Evolutionary conservation across 2,888 invertebrate genomes (phyloP), one percentile per base, ranked within the genome.

Genomic region (Steromphala cineraria): DNA sequence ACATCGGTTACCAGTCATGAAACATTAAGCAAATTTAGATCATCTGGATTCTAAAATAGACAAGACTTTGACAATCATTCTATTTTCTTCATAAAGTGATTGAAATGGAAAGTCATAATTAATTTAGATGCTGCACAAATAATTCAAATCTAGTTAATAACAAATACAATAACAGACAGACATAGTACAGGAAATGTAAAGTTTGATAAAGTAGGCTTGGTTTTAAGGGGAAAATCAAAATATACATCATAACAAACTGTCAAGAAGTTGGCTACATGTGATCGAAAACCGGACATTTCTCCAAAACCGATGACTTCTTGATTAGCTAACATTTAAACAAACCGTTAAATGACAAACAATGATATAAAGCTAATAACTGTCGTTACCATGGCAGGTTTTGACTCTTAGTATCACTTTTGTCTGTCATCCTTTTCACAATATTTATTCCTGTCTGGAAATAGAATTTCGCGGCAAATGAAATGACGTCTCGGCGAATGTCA

Each of bases 361-460:
- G 4, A 46, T 13, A 46, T 7, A 56, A 19, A 56, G 19, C 24
- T 24, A n/a, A 56, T 24, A n/a, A 8, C 1, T 56, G 24, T 40
- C 10, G 19, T 56, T 71, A 89, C 89, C 89, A 89, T 81, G 89
- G 89, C n/a, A 89, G 82, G 83, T 89, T 89, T 0, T 86, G 83
- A 56, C 83, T 76, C 19, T 71, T 71, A 19, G 36, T 31, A 31
- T 71, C 71, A 13, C 31, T 71, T 71, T 71, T 71, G 0, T 71
- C 71, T 80, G 84, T 67, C 87, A 87, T 87, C 81, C 76, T 84
- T 28, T 71, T 21, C 52, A 53, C 28, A 8, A 67, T 15, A n/a
- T 31, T 28, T 36, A 46, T 36, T 19, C 52, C 74, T 28, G 21
- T 53, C 53, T 40, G 31, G 40, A 28, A n/a, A 67, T 24, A 21